Base-by-base conservation (phyloP, 2,797 vertebrate genomes). In the Potorous gilbertii region DNA sequence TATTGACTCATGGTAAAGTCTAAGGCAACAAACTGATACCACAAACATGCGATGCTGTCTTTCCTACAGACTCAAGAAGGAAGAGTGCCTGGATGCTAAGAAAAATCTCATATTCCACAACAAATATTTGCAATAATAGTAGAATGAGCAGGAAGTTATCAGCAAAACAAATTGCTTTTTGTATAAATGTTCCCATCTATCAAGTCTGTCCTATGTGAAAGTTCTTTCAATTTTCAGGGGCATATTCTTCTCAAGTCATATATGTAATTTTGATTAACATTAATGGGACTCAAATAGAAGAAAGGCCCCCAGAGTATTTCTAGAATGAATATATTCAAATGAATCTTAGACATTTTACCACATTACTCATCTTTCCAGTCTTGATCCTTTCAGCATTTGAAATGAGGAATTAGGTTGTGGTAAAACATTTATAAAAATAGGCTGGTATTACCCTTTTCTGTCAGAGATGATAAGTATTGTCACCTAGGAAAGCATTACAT, bases 361-460 rank as follows among this genome's bases (percentile, higher is more conserved):
- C 81, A 92, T 96, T 96, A 94, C 81, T 96, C 90, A 28, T 96
- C 91, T 62, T 92, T 96, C 95, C 55, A 92, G 95, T 98, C 98
- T 97, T 94, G 66, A 97, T 95, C 50, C 3, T 0, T 94, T 98
- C 98, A 93, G 92, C 92, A 96, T 96, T 90, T 96, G 96, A 98
- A 98, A 97, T 40, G 91, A 96, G 54, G 97, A 97, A 98, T 97
- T 97, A 98, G 96, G 91, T 95, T 97, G 97, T 3, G 74, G 92
- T 96, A 90, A 96, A 96, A 96, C 55, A 95, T 92, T 50, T 96
- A 95, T 97, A 97, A 98, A 97, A 97, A 96, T 94, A 96, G 92
- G 54, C 94, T 97, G 57, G 81, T 95, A 97, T 97, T 97, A 92
- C 94, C 93, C 95, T 87, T 81, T 95, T 92, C 81, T 96, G 91